Evolutionary conservation across 2,888 invertebrate genomes (phyloP), one percentile per base, ranked within the genome.

Genomic region (Ochropleura plecta): DNA sequence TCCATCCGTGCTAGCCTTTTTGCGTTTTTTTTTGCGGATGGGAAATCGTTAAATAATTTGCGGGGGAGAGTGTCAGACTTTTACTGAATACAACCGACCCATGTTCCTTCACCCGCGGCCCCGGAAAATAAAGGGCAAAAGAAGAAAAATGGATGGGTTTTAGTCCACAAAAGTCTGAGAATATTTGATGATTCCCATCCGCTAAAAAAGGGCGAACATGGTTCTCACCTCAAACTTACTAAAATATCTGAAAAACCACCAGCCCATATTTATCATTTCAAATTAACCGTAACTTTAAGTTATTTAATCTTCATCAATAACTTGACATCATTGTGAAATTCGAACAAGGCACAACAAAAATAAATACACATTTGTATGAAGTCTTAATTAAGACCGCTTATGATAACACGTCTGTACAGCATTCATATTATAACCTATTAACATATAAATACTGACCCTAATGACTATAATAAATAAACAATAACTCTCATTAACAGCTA

Each of bases 391-490:
- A 79, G 44, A 59, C 63, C 51, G 12, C 40, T 42, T 57, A 18
- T 42, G n/a, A 73, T 49, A 60, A 55, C 20, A 81, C 67, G 67
- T 63, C 44, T 59, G 70, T 81, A 55, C 67, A 76, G 63, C 49
- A 49, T 51, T 55, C 60, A 76, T 59, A 64, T 46, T 53, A 48
- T 68, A 77, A 81, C 77, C 69, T 72, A 69, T 77, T 53, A 69
- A 72, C 42, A 62, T 68, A 68, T 49, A 73, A n/a, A 44, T 44
- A 65, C 55, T 69, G 51, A 70, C 72, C 69, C 42, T 69, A 76
- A 81, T 77, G 8, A 69, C 49, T n/a, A 12, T 44, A 66, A 74
- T 67, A 78, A 81, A 74, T 44, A 62, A 55, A 74, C 79, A 78
- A 83, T 80, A 79, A 77, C 68, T 59, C 73, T 75, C 46, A 66